These are phyloP conservation scores for Brachionus asplanchnoidis DNA, from an alignment of 1,140 invertebrate species.

Conservation along the genomic window DNA sequence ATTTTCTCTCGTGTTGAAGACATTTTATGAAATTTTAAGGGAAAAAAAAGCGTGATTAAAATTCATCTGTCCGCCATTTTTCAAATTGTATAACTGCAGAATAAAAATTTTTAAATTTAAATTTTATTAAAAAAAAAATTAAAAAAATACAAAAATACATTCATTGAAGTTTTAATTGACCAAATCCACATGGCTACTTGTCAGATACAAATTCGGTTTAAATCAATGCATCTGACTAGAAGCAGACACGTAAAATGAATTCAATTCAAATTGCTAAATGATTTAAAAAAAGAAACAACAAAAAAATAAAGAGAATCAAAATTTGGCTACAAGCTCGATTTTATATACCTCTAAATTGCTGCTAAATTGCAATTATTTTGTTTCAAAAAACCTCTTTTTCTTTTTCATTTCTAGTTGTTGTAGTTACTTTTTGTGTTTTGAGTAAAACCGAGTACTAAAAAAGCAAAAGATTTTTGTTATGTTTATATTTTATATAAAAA, in stretches of 20 bases:
- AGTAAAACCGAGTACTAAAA: not conserved
- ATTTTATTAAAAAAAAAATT: not conserved
- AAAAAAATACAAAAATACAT: not conserved
- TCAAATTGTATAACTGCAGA: not conserved
- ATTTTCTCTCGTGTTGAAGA: not conserved
- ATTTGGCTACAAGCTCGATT: not conserved
- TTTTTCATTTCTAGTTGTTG: slow-evolving; percentile 14
- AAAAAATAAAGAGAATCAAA: slow-evolving; percentile 9
- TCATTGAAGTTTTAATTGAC: not conserved
- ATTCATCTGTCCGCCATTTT: not conserved
- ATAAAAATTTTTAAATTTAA: not conserved
- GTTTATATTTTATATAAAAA: slow-evolving; percentile 36
- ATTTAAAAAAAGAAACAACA: not conserved
- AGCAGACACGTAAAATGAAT: slow-evolving; percentile 27
- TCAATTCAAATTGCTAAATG: not conserved
- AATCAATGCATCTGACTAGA: slow-evolving; percentile 21
- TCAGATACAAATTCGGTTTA: slow-evolving; percentile 6
- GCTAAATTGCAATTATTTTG: slow-evolving; percentile 24
- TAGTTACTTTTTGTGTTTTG: slow-evolving; percentile 24
- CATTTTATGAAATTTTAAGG: not conserved
- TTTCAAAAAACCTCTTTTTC: not conserved
- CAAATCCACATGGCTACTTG: slow-evolving; percentile 34
- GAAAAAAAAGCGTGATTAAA: not conserved
- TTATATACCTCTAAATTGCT: slow-evolving; percentile 5
- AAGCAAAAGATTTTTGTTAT: slow-evolving; percentile 21